Conservation (phyloP, 2,888 invertebrate species). For the Dryococelus australis region DNA sequence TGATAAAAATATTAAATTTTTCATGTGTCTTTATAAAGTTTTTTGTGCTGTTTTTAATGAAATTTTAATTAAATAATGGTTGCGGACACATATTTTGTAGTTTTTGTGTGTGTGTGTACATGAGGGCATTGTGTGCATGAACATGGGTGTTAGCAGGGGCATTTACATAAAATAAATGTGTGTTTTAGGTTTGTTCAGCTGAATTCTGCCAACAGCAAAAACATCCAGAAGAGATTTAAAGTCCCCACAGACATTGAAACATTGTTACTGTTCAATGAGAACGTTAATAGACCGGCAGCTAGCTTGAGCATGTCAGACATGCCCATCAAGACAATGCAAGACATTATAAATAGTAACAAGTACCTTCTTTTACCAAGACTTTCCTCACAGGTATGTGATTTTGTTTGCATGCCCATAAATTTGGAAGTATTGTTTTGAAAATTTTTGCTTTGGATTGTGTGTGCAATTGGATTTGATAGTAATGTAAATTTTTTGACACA, state of each 20-base stretch:
- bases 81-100: too few relatives aligned
- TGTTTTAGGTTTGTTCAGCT: conserved; percentile 71
- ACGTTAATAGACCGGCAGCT: conserved; percentile 79
- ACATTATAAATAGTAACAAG: conserved; percentile 88
- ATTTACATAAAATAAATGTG: neutral
- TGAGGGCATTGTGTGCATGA: too few relatives aligned
- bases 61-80: too few relatives aligned
- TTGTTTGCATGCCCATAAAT: neutral
- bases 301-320: conserved; percentile 90
- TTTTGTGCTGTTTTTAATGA: too few relatives aligned
- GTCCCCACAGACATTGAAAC: conserved; percentile 78
- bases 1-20: too few relatives aligned
- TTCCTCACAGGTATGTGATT: conserved; percentile 80
- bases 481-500: too few relatives aligned
- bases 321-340: conserved; percentile 84
- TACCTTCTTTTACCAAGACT: conserved; percentile 87
- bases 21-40: too few relatives aligned
- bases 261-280: conserved; percentile 90
- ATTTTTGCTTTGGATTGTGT: too few relatives aligned
- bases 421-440: neutral
- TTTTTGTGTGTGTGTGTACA: too few relatives aligned
- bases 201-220: conserved; percentile 67
- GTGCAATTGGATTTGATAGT: too few relatives aligned
- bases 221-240: conserved; percentile 73
- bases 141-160: neutral